Conservation (phyloP, 2,888 invertebrate genomes). For the Stictocephala bisonia region DNA sequence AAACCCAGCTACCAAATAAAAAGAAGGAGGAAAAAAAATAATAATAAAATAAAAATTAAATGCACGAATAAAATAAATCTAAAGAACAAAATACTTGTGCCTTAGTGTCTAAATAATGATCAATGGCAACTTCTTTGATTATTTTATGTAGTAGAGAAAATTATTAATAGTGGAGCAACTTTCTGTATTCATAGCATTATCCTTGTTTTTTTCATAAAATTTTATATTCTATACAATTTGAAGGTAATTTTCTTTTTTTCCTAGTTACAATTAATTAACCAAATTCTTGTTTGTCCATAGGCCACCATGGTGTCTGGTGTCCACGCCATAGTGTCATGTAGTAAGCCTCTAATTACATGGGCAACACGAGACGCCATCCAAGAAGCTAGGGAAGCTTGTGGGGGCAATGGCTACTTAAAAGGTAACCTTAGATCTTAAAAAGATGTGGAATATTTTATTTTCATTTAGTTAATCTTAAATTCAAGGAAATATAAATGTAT, state of each 20-base stretch:
- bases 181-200: too few relatives aligned
- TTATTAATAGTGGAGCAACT: too few relatives aligned
- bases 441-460: too few relatives aligned
- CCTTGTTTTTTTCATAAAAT: not conserved
- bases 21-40: too few relatives aligned
- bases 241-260: not conserved
- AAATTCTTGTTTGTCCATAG: conserved; percentile 66
- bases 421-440: conserved; percentile 63
- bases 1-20: too few relatives aligned
- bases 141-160: too few relatives aligned
- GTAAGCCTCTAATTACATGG: conserved; percentile 82
- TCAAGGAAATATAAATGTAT: not conserved
- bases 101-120: too few relatives aligned
- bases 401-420: conserved; percentile 86
- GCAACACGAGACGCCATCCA: conserved; percentile 79
- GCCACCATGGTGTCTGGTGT: conserved; percentile 76
- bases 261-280: conserved; percentile 46
- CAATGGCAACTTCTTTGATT: too few relatives aligned
- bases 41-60: too few relatives aligned
- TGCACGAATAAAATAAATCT: too few relatives aligned
- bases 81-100: too few relatives aligned
- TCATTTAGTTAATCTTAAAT: not conserved
- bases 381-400: conserved; percentile 88
- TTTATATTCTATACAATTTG: not conserved
- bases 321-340: conserved; percentile 75